Evolutionary conservation across 1,140 invertebrate species (phyloP).

Genomic region (Eupristina koningsbergeri): DNA sequence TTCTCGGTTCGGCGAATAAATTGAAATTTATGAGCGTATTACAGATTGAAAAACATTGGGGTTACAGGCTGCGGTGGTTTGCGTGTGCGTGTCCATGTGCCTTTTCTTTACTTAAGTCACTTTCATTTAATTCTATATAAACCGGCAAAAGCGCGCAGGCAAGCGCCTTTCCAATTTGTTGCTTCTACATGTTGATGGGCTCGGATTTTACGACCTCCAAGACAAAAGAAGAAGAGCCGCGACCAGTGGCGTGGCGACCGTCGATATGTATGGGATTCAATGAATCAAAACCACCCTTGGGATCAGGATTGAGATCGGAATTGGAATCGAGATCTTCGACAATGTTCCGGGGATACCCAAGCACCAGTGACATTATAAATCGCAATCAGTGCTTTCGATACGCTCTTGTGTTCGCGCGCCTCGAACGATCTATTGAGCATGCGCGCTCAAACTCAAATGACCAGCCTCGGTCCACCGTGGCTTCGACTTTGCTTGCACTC

Average conservation of each 20-base stretch:
- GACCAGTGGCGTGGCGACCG: no score
- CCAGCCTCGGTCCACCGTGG: no score
- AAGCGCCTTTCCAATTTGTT: slow-evolving; percentile 39
- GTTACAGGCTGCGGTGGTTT: neutral
- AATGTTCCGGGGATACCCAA: neutral
- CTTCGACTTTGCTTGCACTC: no score
- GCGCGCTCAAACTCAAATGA: no score
- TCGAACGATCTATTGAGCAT: no score
- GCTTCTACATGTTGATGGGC: slow-evolving; percentile 27
- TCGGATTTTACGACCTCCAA: slow-evolving; percentile 32
- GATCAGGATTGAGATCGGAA: neutral
- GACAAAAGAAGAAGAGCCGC: slow-evolving; percentile 25
- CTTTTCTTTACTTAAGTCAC: neutral
- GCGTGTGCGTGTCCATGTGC: neutral
- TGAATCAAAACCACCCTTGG: no score
- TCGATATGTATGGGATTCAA: no score
- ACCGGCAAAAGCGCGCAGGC: neutral
- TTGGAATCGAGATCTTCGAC: slow-evolving; percentile 25
- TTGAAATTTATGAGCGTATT: slow-evolving; percentile 25
- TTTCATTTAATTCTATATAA: slow-evolving; percentile 20
- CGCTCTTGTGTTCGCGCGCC: neutral
- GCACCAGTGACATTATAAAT: slow-evolving; percentile 44
- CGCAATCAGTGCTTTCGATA: slow-evolving; percentile 44
- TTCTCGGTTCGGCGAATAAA: neutral
- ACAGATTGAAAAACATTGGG: neutral